Evolutionary conservation across 2,113 vertebrate species (phyloP).

Genomic region (Noctilio leporinus): DNA sequence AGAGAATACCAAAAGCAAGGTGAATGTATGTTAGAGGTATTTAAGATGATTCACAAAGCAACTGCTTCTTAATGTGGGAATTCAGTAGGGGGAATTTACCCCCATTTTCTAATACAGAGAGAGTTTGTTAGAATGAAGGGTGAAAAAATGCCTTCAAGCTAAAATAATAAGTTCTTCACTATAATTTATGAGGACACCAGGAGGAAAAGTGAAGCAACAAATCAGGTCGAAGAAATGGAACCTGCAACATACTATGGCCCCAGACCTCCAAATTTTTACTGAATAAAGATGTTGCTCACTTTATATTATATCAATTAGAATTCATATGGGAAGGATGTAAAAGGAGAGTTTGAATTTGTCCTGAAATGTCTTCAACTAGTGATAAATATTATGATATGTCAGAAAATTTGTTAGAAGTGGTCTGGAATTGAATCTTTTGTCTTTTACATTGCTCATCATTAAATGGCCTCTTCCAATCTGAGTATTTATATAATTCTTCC

Average conservation of each 20-base stretch:
- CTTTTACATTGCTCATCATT: not conserved
- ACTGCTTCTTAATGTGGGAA: not conserved
- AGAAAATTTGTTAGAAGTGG: not conserved
- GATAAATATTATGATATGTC: constrained; percentile 17
- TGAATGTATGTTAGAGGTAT: not conserved
- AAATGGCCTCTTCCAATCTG: not conserved
- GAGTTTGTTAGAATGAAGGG: not conserved
- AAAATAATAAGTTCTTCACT: not conserved
- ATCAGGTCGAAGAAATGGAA: not conserved
- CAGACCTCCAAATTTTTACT: not conserved
- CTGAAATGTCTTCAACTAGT: constrained; percentile 6
- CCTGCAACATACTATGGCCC: not conserved
- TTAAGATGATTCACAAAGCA: not conserved
- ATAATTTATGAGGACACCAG: not conserved
- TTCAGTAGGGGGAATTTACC: not conserved
- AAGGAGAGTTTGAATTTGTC: not conserved
- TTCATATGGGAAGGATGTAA: not conserved
- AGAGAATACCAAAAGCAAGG: not conserved
- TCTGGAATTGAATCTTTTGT: not conserved
- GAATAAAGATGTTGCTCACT: not conserved
- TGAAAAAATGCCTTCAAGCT: not conserved
- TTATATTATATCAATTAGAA: constrained; percentile 17
- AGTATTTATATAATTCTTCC: not conserved
- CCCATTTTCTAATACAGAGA: not conserved
- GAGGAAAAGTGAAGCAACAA: not conserved